Evolutionary conservation across 1,140 invertebrate species (phyloP), one percentile per base, ranked within the genome.

Genomic region (Drosophila lini): DNA sequence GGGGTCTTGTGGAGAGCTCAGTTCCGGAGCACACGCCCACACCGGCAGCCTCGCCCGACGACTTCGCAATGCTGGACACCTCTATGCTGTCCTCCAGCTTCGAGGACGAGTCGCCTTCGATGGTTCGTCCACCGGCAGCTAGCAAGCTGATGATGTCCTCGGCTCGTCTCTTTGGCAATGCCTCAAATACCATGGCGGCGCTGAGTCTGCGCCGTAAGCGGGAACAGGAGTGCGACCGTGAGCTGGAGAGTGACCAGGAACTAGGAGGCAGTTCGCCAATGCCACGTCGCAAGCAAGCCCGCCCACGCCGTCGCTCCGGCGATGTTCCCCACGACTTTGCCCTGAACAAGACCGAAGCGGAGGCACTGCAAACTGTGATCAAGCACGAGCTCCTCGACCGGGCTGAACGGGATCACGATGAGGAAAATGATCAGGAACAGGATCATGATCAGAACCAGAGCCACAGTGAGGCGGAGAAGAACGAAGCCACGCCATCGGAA

Each of bases 261-360:
- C 28, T 89, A 32, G 78, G 78, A 0, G 77, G 95, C 58, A 94
- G 94, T 42, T 97, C 96, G 22, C 96, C 96, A 0, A 93, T 96
- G 80, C 96, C 96, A 1, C 93, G 96, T 32, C 93, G 96, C 38
- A 97, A 97, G 81, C 95, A 97, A 92, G 97, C 97, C 2, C 93
- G 97, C 13, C 97, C 97, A 3, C 92, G 97, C 22, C 93, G 97
- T 74, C 94, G 97, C 77, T 97, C 96, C 0, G 96, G 96, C 1
- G 97, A 97, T 77, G 92, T 94, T 71, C 93, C 94, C 3, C 94
- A 95, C 5, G 95, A 89, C 70, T 89, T 89, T 71, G 77, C 73
- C 53, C 70, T 85, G 1, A 78, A 45, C 53, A 85, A 90, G 19
- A 47, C 81, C 5, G 82, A 90, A 11, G 38, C 77, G 34, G 76